Evolutionary conservation across 2,797 vertebrate genomes (phyloP), one percentile per base, ranked within the genome.

Genomic region (Liparis tanakae): DNA sequence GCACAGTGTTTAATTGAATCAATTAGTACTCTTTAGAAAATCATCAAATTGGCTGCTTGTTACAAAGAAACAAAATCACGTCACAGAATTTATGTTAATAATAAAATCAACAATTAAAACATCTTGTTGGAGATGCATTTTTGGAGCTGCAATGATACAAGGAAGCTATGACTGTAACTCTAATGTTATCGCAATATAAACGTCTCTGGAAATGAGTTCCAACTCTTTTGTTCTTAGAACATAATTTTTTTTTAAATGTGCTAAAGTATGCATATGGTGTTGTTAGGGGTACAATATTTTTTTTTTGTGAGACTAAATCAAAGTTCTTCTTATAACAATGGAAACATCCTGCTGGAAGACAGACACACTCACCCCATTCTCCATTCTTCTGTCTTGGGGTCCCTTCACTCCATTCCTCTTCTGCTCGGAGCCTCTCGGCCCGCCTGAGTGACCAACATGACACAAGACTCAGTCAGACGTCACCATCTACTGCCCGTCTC

Each of bases 351-450:
- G 43, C 14, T 34, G 14, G 55, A 62, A 60, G 2, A 63, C 2
- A 60, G 5, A 54, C 3, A 8, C 63, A 94, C 96, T 95, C 90
- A 99, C 98, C 83, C 97, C 97, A 10, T 99, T 99, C 89, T 99
- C 98, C 87, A 95, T 92, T 76, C 94, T 94, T 86, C 95, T 92
- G 73, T 98, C 97, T 55, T 92, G 81, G 0, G 95, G 92, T 44
- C 90, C 89, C 84, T 97, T 97, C 57, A 96, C 91, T 44, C 96
- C 96, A 53, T 98, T 99, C 87, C 96, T 95, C 87, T 96, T 98
- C 60, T 93, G 86, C 76, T 98, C 98, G 3, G 93, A 94, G 79
- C 91, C 81, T 84, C 97, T 95, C 64, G 94, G 94, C 55, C 94
- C 95, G 84, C 93, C 95, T 91, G 88, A 91, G 78, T 80, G 82